Evolutionary conservation across 35 echinoderm and acorn worm genomes (phyloP).

Genomic region (Amphiura filiformis): DNA sequence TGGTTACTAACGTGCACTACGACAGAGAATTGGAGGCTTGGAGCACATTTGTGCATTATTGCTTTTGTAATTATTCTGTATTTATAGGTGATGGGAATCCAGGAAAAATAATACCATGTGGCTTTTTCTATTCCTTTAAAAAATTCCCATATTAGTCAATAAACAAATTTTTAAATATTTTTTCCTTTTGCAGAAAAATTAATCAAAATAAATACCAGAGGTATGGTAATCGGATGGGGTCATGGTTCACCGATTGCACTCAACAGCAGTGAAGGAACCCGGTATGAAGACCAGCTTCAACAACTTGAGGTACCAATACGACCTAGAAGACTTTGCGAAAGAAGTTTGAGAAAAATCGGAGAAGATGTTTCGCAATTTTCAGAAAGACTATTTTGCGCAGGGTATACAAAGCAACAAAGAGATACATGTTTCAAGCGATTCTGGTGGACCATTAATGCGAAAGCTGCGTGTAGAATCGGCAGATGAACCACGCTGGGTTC

Average conservation of each 20-base stretch:
- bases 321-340: slow-evolving; percentile 42
- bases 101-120: too few species aligned
- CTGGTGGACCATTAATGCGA: slow-evolving; percentile 89
- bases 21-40: too few species aligned
- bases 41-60: too few species aligned
- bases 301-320: slow-evolving; percentile 81
- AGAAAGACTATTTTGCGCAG: slow-evolving; percentile 84
- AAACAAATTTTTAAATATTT: slow-evolving; percentile 22
- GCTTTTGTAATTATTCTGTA: too few species aligned
- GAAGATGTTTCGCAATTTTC: slow-evolving; percentile 83
- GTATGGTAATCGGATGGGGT: slow-evolving; percentile 88
- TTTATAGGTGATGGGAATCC: too few species aligned
- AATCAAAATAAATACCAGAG: slow-evolving; percentile 46
- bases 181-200: slow-evolving; percentile 38
- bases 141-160: too few species aligned
- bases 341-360: slow-evolving; percentile 51
- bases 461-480: slow-evolving; percentile 27
- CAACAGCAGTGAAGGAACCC: slow-evolving; percentile 51
- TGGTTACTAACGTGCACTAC: too few species aligned
- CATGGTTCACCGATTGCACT: slow-evolving; percentile 69
- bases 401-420: slow-evolving; percentile 58
- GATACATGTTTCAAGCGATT: slow-evolving; percentile 95
- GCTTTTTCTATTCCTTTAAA: too few species aligned
- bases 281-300: slow-evolving; percentile 73
- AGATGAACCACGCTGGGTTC: slow-evolving; percentile 66